A percentile compares a stretch with the other conserved stretches of the same genome.
phyloP scores from a whole-genome alignment of 1,140 invertebrate species.

The Apolygus lucorum region DNA sequence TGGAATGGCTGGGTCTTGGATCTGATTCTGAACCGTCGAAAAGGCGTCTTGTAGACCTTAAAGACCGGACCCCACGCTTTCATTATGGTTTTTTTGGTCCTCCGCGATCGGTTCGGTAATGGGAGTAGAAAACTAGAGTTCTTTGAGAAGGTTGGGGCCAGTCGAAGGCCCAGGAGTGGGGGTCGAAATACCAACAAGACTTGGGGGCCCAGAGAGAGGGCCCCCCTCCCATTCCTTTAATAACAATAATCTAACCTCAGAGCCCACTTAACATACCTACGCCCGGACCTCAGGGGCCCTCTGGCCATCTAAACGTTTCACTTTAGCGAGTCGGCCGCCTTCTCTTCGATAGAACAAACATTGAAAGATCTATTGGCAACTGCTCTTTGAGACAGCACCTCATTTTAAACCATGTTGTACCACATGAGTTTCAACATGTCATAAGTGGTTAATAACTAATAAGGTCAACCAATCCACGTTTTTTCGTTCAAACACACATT shows the following conservation, averaged over 20 bases:
- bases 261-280: conserved; percentile 16
- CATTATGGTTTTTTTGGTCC: background rate
- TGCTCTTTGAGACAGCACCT: too few species aligned
- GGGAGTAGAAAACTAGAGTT: background rate
- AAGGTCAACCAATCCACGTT: too few species aligned
- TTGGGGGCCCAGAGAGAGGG: background rate
- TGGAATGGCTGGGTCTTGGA: background rate
- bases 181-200: conserved; percentile 18
- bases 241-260: conserved; percentile 13
- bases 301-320: conserved; percentile 9
- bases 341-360: too few species aligned
- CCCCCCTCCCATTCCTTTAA: background rate
- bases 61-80: background rate
- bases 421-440: too few species aligned
- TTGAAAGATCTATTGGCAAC: too few species aligned
- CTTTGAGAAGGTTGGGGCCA: background rate
- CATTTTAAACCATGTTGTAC: too few species aligned
- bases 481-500: too few species aligned
- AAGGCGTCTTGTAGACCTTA: background rate
- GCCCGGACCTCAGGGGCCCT: background rate
- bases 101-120: background rate
- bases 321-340: conserved; percentile 11
- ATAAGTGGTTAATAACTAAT: too few species aligned
- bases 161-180: conserved; percentile 3
- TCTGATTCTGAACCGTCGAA: background rate